Evolutionary conservation across 2,113 vertebrate species (phyloP), one percentile per base, ranked within the genome.

Genomic region (Brachionichthys hirsutus): DNA sequence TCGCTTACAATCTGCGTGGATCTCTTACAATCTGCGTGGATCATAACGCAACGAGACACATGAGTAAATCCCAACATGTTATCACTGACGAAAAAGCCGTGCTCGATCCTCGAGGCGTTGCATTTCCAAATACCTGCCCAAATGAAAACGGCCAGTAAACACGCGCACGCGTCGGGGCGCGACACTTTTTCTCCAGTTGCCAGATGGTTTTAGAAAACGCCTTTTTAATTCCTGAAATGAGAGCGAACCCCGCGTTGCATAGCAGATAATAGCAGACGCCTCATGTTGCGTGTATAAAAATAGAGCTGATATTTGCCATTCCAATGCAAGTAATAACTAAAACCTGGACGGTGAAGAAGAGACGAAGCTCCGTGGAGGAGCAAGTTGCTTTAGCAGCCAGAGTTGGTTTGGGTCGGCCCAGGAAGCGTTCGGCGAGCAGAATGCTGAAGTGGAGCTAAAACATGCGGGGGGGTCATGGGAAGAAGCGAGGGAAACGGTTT

Each of bases 251-350:
- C 44, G 56, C 50, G 30, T 86, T 86, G 84, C 84, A 88, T 84
- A 84, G 81, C 70, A 82, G 74, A 67, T 54, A 62, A 53, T 45
- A 50, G 22, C 22, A 14, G 2, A 66, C 51, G 60, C 44, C 45
- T 60, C 43, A 59, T 54, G 65, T 15, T 62, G 63, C 44, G 58
- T 74, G 71, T 81, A 80, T 55, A 79, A 82, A 85, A 82, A 86
- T 73, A 85, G 69, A 83, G 52, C 52, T 5, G 67, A 51, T 43
- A 65, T 19, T 60, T 64, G 62, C 20, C n/a, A n/a, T 41, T 22
- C 2, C 17, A 62, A 66, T 40, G 45, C 18, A 12, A 52, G 9
- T 2, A 14, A 41, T 47, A 42, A 60, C 35, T 22, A 49, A 47
- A 68, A 14, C 47, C 8, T 18, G 38, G 30, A 34, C 4, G 19